Base-by-base conservation (phyloP, 37 sponge, comb jelly and placozoan species). In the Bolinopsis microptera region DNA sequence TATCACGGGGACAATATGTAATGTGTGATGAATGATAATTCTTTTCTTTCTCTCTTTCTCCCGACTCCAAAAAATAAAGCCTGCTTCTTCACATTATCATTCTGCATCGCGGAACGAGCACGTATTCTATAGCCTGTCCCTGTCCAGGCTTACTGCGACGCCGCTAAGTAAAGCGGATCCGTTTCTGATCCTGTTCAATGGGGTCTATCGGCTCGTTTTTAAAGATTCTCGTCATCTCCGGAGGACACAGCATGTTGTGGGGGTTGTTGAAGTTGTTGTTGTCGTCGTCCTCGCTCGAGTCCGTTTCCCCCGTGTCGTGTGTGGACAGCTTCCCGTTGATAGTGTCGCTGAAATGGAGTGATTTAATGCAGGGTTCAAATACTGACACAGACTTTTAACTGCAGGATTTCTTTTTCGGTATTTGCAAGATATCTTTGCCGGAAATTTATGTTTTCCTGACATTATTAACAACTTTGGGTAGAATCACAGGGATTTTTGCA, bases 111-210 rank as follows among this genome's bases (percentile, higher is more conserved):
- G 61, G 61, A 13, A 13, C 13, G n/a, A n/a, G n/a, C n/a, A n/a
- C n/a, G n/a, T n/a, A n/a, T n/a, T 48, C 13, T 48, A 48, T 5
- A 48, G 61, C 61, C 61, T 48, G 61, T 48, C 61, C 61, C 61
- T 48, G 61, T 48, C 13, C 61, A 48, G 61, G 61, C 61, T 18
- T 48, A 13, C 61, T 5, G 61, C 5, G 5, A 18, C 61, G 5
- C 61, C 61, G 61, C 80, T 77, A 77, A 36, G 33, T 77, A 32
- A 77, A 77, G 27, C 80, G 35, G 27, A 77, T 77, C 35, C 80
- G 80, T 77, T 77, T 77, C 80, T 77, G 80, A 32, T 77, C 80
- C 80, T 77, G 80, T 77, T 77, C 80, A 21, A 77, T 77, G 0
- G 80, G 33, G 37, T 77, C 80, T 21, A 77, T 77, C 32, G 80